Base-by-base conservation (phyloP, 2,113 vertebrate species). In the Microcebus murinus region DNA sequence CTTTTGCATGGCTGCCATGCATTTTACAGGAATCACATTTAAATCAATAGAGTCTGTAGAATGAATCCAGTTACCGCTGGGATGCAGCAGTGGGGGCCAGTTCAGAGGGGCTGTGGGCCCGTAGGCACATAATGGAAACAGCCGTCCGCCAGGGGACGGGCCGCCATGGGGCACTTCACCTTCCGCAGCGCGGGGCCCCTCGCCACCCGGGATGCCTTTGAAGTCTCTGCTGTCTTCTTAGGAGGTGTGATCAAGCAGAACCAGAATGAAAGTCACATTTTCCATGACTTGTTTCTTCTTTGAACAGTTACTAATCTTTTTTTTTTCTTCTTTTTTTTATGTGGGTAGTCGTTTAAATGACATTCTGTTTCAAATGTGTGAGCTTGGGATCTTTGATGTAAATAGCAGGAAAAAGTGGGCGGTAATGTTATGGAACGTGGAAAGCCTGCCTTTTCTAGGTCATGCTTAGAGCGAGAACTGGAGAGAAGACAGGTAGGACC, bases 271-370 rank as follows among this genome's bases (percentile, higher is more conserved):
- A 97, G 96, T 98, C 98, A 98, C 57, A 96, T 94, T 98, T 98
- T 98, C 98, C 98, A 96, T 98, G 96, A 97, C 97, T 96, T 86
- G 95, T 95, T 97, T 94, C 87, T 97, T 96, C 96, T 96, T 84
- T 96, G 93, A 97, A 96, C 52, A 85, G 86, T 96, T 83, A 94
- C 86, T 96, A 80, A 83, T 93, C 85, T 96, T 84, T 87, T 65
- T 94, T 81, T 81, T 95, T 95, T 96, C 77, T 79, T 81, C 93
- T 93, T 96, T 71, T 80, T 45, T 80, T 45, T 36, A 55, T 93
- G 86, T 89, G 73, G 91, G 86, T 97, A 91, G 83, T 95, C 89
- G 96, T 96, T 90, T 86, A 98, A 91, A 95, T 96, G 96, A 85
- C 91, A 97, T 74, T 97, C 73, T 68, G 83, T 97, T 97, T 97